These are phyloP conservation scores for Baccha elongata DNA, from an alignment of 2,888 invertebrate species.

Conservation along the genomic window DNA sequence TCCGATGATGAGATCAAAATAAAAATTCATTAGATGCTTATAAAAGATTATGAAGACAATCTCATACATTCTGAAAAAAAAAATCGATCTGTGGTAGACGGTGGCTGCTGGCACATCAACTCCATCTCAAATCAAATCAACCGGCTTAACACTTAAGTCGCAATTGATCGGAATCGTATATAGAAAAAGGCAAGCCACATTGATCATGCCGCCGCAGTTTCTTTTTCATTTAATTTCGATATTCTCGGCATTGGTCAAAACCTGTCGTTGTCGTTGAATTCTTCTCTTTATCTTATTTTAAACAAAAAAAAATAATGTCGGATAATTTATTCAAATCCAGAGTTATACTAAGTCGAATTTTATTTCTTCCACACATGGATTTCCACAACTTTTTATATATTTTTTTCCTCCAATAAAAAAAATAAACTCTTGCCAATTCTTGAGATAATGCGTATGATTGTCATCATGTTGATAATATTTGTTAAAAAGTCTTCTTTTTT, in stretches of 20 bases:
- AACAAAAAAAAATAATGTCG: slow-evolving; percentile 6
- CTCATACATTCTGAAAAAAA: not conserved
- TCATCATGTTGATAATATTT: slow-evolving; percentile 18
- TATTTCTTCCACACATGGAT: not conserved
- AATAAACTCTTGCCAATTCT: slow-evolving; percentile 12
- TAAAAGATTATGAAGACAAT: slow-evolving; percentile 33
- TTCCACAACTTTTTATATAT: slow-evolving; percentile 9
- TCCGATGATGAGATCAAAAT: slow-evolving; percentile 61
- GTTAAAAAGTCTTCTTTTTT: not conserved
- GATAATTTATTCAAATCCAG: slow-evolving; percentile 65
- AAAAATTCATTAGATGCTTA: slow-evolving; percentile 51
- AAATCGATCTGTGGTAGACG: not conserved
- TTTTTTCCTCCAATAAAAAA: slow-evolving; percentile 2
- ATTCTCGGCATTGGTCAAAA: slow-evolving; percentile 30
- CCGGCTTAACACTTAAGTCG: slow-evolving; percentile 58
- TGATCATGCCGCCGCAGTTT: not conserved
- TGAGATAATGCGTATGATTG: slow-evolving; percentile 28
- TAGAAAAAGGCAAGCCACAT: not conserved
- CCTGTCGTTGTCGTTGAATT: slow-evolving; percentile 38
- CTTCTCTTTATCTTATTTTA: slow-evolving; percentile 16
- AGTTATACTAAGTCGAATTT: slow-evolving; percentile 26
- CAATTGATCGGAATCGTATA: slow-evolving; percentile 36
- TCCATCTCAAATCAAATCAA: slow-evolving; percentile 49
- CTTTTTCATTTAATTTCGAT: slow-evolving; percentile 12
- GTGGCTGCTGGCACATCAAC: slow-evolving; percentile 34